phyloP scores from a whole-genome alignment of 2,113 vertebrate species.

The Hyaena hyaena region DNA sequence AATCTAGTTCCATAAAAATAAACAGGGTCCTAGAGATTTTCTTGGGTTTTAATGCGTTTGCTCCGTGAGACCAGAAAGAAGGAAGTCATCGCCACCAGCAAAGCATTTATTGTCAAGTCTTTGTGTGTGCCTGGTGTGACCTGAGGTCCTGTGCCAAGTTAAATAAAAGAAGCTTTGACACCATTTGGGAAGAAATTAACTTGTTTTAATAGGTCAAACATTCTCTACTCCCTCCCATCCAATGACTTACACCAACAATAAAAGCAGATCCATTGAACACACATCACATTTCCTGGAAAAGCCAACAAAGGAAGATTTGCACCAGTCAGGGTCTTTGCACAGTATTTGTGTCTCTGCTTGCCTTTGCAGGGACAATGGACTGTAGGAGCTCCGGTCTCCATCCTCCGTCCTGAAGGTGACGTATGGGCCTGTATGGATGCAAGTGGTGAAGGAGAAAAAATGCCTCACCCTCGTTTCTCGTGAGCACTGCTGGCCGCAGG shows the following conservation, averaged over 20 bases:
- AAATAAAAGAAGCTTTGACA: not conserved
- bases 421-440: not conserved
- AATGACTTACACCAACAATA: not conserved
- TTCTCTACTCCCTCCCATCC: not conserved
- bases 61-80: not conserved
- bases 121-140: not conserved
- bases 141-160: not conserved
- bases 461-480: not conserved
- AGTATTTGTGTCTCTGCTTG: not conserved
- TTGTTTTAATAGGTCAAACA: conserved; percentile 10
- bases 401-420: not conserved
- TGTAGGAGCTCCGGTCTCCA: not conserved
- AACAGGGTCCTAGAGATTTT: not conserved
- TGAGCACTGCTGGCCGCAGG: not conserved
- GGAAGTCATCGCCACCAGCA: not conserved
- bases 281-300: not conserved
- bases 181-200: not conserved
- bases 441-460: not conserved
- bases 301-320: not conserved
- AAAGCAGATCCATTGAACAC: not conserved
- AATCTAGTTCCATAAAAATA: not conserved
- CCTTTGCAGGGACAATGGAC: not conserved
- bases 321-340: not conserved
- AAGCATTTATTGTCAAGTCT: not conserved
- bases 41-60: not conserved